phyloP scores from a whole-genome alignment of 2,113 vertebrate species.

The Dermatemys mawii region DNA sequence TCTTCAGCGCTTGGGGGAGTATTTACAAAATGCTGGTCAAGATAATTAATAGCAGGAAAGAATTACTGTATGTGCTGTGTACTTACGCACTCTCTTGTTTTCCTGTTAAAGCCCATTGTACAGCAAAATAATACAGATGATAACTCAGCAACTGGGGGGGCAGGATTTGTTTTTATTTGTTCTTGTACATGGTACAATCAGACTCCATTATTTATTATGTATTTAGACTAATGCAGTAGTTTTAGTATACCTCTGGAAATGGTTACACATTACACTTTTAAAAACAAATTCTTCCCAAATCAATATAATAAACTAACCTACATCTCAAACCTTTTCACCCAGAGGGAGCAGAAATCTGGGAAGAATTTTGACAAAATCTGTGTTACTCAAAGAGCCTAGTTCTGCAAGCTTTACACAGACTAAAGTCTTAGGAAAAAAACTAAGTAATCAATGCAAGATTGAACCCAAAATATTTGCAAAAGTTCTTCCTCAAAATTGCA shows the following conservation, averaged over 20 bases:
- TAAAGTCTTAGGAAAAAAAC: background rate
- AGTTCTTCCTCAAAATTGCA: accelerated
- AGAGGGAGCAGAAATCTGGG: background rate
- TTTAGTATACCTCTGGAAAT: background rate
- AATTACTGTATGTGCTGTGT: background rate
- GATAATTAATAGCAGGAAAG: background rate
- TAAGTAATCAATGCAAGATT: background rate
- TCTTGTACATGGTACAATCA: background rate
- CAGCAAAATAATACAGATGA: background rate
- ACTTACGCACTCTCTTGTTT: background rate
- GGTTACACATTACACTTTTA: background rate
- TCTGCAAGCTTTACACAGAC: background rate
- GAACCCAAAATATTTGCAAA: background rate
- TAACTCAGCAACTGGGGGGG: background rate
- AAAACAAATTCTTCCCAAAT: background rate
- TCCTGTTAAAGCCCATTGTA: background rate
- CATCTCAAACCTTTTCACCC: background rate
- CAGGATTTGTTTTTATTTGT: background rate
- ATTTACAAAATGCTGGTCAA: background rate
- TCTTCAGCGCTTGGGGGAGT: background rate
- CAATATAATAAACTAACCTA: background rate
- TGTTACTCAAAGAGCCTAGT: background rate
- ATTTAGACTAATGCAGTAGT: background rate
- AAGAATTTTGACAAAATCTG: background rate
- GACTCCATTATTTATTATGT: background rate